These are phyloP conservation scores for Hozukius guyotensis DNA, from an alignment of 2,797 vertebrate genomes.

Conservation along the genomic window DNA sequence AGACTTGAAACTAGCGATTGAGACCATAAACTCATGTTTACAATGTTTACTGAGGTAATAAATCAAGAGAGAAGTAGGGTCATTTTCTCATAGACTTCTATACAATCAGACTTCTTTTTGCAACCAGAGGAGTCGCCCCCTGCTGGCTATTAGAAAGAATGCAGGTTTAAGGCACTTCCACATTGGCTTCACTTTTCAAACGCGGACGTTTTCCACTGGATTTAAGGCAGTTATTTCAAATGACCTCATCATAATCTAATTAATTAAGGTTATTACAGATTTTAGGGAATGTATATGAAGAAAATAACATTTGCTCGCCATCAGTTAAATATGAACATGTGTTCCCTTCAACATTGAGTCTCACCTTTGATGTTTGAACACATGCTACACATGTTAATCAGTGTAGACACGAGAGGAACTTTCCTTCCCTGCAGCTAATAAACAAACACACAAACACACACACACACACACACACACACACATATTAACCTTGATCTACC, in stretches of 20 bases:
- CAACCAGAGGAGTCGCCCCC: no score
- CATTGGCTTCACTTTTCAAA: no score
- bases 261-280: not conserved
- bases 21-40: no score
- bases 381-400: conserved; percentile 30
- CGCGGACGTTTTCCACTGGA: no score
- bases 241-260: not conserved
- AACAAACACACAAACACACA: not conserved
- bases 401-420: conserved; percentile 39
- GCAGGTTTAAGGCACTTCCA: no score
- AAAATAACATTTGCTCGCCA: not conserved
- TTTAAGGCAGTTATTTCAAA: not conserved
- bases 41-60: no score
- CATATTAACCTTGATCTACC: conserved; percentile 68
- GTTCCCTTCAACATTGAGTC: conserved; percentile 1
- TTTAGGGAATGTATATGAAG: not conserved
- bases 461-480: not conserved
- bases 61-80: fast-evolving
- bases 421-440: conserved; percentile 42
- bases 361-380: conserved; percentile 43
- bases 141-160: no score
- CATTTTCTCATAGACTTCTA: no score
- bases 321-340: not conserved
- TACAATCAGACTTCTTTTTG: no score
- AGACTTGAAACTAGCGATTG: no score